Base-by-base conservation (phyloP, 2,113 vertebrate genomes). In the Gymnorhina tibicen region DNA sequence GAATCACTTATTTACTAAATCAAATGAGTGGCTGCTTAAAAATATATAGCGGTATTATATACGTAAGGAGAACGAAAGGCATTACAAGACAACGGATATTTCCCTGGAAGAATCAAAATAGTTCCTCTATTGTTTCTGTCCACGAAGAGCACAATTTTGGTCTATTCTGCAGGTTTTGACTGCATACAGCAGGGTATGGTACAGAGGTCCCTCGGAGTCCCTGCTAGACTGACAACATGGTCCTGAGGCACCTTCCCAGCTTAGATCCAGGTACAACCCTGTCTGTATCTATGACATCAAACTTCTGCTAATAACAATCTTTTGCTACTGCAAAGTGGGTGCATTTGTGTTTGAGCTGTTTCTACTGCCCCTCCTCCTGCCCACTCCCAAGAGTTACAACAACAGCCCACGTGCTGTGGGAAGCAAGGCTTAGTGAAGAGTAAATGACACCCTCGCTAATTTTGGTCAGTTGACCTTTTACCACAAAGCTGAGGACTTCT, bases 391-490 rank as follows among this genome's bases (percentile, higher is more conserved):
- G 13, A 32, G 56, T 28, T 39, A 13, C 11, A n/a, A n/a, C n/a
- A 60, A 4, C 9, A 81, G 11, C 23, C 28, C 30, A 41, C 8
- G 5, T 23, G 42, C 20, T 55, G 6, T 32, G 32, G 27, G 22
- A 41, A 56, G 8, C 35, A 50, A 42, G 20, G 21, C 16, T 56
- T 22, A 30, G 21, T 9, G 24, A 69, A 73, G 15, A 62, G 21
- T 18, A 24, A 16, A 7, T 1, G 1, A 24, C 16, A 44, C 12
- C 16, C 7, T 35, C 2, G 0, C 4, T 44, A 27, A 32, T 4
- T 66, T 78, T 19, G 11, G 44, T 58, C 12, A 1, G 16, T 62
- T 0, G 1, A 13, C 21, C 21, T 74, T 85, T 82, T 39, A 9
- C 11, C 19, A 53, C 9, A 28, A 13, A 20, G 15, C 13, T 59